Evolutionary conservation across 2,888 invertebrate genomes (phyloP).

Genomic region (Brachyptera risi): DNA sequence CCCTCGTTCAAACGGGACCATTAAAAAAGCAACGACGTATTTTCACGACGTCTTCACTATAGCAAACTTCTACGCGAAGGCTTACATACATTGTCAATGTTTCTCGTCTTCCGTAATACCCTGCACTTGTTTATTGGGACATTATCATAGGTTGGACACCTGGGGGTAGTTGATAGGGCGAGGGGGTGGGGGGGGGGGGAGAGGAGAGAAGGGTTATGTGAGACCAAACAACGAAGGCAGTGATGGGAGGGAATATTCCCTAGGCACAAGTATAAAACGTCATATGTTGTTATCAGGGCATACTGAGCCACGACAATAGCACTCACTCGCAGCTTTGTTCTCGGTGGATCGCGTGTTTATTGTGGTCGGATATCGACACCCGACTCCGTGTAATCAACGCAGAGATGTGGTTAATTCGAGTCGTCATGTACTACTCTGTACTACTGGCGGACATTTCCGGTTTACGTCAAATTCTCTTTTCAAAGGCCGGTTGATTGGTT

Average conservation of each 20-base stretch:
- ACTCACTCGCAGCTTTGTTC: conserved; percentile 13
- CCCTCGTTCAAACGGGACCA: too few species aligned
- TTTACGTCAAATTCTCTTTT: too few species aligned
- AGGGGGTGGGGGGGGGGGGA: not conserved
- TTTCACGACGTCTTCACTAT: too few species aligned
- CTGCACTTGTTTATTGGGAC: conserved; percentile 15
- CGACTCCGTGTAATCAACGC: not conserved
- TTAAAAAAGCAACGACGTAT: too few species aligned
- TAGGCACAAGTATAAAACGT: not conserved
- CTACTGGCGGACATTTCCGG: too few species aligned
- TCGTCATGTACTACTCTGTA: not conserved
- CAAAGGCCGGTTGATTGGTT: too few species aligned
- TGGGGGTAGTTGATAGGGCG: conserved; percentile 2
- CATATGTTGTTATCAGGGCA: conserved; percentile 15
- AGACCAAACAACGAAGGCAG: not conserved
- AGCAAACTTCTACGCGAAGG: too few species aligned
- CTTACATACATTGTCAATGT: too few species aligned
- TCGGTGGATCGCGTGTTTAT: conserved; percentile 14
- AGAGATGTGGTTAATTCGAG: not conserved
- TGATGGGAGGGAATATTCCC: not conserved
- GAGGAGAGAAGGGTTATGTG: too few species aligned
- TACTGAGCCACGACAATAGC: conserved; percentile 6
- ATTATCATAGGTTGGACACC: conserved; percentile 12
- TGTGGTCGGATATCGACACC: conserved; percentile 17
- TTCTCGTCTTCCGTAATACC: too few species aligned